These are phyloP conservation scores for Bos javanicus DNA, from an alignment of 2,113 vertebrate species.

Conservation along the genomic window DNA sequence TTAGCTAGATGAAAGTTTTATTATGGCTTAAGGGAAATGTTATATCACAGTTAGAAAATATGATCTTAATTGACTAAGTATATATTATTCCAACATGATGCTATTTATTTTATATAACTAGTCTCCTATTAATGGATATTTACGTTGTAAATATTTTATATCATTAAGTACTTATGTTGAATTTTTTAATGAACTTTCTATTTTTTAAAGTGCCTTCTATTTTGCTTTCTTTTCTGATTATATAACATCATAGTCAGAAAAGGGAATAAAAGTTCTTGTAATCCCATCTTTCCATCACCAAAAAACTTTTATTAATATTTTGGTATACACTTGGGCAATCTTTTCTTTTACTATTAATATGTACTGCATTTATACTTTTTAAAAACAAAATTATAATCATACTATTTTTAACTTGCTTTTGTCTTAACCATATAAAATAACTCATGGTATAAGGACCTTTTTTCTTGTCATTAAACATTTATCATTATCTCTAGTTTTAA, in stretches of 20 bases:
- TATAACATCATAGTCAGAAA: neutral
- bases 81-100: neutral
- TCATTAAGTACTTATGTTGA: neutral
- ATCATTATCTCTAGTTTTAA: neutral
- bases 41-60: constrained; percentile 13
- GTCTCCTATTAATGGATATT: neutral
- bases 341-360: neutral
- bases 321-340: neutral
- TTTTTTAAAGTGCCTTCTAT: neutral
- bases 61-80: neutral
- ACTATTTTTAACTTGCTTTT: neutral
- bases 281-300: neutral
- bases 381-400: neutral
- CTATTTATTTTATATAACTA: neutral
- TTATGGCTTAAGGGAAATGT: neutral
- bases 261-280: neutral
- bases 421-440: neutral
- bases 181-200: neutral
- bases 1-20: constrained; percentile 10
- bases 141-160: constrained; percentile 1
- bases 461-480: constrained; percentile 19
- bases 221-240: neutral
- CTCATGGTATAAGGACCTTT: neutral
- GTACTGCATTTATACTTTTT: neutral
- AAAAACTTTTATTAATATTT: neutral